These are phyloP conservation scores for Aphaenogaster ashmeadi DNA, from an alignment of 1,140 invertebrate genomes.

Conservation along the genomic window DNA sequence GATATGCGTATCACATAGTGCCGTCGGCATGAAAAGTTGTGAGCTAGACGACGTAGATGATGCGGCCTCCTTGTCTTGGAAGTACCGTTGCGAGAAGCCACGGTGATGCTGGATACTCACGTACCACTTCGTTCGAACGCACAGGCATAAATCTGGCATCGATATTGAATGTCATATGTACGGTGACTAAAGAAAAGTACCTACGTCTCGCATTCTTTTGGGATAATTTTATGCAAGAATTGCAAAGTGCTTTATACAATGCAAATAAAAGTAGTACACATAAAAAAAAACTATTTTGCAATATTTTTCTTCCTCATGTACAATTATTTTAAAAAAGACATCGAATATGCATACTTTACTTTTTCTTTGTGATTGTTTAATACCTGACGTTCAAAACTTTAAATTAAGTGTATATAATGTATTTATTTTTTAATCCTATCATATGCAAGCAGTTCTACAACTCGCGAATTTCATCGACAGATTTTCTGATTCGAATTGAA, in stretches of 20 bases:
- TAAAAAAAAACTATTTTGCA: background rate
- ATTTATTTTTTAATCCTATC: background rate
- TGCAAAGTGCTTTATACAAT: background rate
- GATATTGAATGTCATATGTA: conserved; percentile 32
- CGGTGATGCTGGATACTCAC: conserved; percentile 39
- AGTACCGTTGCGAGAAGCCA: conserved; percentile 49
- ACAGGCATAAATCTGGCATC: conserved; percentile 32
- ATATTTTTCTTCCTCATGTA: background rate
- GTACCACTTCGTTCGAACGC: conserved; percentile 43
- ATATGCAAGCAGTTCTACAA: background rate
- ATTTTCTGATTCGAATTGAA: background rate
- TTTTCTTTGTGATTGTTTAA: background rate
- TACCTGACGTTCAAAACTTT: background rate
- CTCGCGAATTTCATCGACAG: background rate
- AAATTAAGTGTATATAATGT: background rate
- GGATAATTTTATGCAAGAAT: background rate
- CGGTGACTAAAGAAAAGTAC: background rate
- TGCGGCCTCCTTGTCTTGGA: conserved; percentile 53
- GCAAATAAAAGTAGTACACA: background rate
- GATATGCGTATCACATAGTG: conserved; percentile 34
- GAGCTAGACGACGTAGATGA: conserved; percentile 50
- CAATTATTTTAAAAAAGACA: background rate
- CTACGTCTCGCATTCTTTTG: background rate
- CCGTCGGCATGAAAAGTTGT: conserved; percentile 38
- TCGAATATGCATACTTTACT: background rate